A percentile compares a stretch with the other conserved stretches of the same genome.
These are phyloP conservation scores for Melieria omissa DNA, from an alignment of 2,888 invertebrate species.

Conservation along the genomic window DNA sequence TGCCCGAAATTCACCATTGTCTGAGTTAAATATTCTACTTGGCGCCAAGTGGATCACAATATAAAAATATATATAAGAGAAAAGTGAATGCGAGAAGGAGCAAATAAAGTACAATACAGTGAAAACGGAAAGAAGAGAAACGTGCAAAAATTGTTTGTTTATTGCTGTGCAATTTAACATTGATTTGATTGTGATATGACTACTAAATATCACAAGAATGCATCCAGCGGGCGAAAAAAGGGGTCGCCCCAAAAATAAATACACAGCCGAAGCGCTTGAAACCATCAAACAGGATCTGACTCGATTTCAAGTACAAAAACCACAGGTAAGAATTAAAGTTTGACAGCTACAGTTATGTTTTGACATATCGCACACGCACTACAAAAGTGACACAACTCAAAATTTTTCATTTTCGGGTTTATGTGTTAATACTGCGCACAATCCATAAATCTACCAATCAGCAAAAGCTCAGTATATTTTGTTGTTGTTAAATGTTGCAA, in stretches of 20 bases:
- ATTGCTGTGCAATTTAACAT: conserved; percentile 26
- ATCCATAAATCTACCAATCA: no score
- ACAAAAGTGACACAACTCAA: no score
- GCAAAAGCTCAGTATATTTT: no score
- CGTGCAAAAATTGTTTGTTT: conserved; percentile 15
- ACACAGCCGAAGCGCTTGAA: conserved; percentile 67
- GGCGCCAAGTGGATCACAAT: conserved; percentile 32
- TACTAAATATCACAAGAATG: conserved; percentile 66
- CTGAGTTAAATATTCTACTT: conserved; percentile 41
- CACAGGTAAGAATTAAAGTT: conserved; percentile 56
- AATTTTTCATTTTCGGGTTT: no score
- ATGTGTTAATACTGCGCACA: no score
- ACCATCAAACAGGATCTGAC: conserved; percentile 67
- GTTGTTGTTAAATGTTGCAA: background rate
- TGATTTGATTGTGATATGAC: conserved; percentile 64
- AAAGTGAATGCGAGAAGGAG: background rate
- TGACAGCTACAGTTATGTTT: background rate
- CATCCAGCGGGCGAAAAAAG: conserved; percentile 69
- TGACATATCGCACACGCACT: no score
- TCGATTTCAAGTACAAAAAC: conserved; percentile 66
- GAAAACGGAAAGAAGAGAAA: conserved; percentile 16
- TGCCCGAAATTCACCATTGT: conserved; percentile 33
- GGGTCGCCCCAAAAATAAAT: conserved; percentile 68
- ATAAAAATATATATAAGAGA: background rate
- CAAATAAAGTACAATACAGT: conserved; percentile 17